Evolutionary conservation across 1,140 invertebrate genomes (phyloP).

Genomic region (Andricus grossulariae): DNA sequence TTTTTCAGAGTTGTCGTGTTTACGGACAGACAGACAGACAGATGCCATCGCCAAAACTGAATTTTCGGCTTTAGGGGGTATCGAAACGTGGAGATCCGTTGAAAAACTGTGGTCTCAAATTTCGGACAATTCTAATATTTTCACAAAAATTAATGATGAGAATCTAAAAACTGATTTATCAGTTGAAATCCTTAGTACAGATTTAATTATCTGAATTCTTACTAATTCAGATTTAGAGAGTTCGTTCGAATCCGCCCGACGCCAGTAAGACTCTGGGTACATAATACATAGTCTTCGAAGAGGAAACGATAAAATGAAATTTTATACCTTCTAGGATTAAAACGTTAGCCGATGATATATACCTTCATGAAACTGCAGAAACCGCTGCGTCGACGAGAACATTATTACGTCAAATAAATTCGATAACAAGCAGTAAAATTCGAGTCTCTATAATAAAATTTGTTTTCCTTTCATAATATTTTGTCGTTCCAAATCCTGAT

Average conservation of each 20-base stretch:
- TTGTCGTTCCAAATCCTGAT: neutral
- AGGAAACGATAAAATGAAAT: slow-evolving; percentile 23
- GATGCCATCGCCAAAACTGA: no score
- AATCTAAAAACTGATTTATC: no score
- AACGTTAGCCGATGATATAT: slow-evolving; percentile 22
- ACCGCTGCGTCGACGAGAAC: slow-evolving; percentile 22
- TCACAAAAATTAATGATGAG: no score
- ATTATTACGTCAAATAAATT: slow-evolving; percentile 29
- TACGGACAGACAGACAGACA: no score
- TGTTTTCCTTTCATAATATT: neutral
- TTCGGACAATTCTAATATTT: no score
- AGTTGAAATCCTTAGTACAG: no score
- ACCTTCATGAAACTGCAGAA: slow-evolving; percentile 16
- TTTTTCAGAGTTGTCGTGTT: no score
- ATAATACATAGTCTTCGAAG: slow-evolving; percentile 15
- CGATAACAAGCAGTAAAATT: neutral
- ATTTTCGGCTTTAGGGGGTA: no score
- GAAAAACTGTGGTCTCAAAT: no score
- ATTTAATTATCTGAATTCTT: no score
- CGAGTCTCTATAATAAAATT: neutral
- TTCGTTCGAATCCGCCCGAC: neutral
- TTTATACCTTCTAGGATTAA: slow-evolving; percentile 23
- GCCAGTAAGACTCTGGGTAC: neutral
- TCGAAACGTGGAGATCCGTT: no score
- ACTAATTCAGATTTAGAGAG: no score